Base-by-base conservation (phyloP, 92 coral and sea anemone species). In the Bergia sp. region DNA sequence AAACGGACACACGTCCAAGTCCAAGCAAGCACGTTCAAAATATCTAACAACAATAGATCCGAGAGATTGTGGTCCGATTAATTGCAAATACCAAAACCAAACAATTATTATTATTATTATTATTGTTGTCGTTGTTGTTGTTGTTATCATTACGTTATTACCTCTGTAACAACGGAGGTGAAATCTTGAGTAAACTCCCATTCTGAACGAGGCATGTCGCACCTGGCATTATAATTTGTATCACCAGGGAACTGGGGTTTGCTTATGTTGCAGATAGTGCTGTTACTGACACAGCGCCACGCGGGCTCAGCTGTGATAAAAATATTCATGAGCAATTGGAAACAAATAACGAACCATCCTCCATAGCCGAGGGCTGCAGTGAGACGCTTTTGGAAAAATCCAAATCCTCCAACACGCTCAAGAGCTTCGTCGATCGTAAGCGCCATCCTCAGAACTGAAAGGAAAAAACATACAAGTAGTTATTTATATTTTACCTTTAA, bases 91-190 rank as follows among this genome's bases (percentile, higher is more conserved):
- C 29, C 29, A 29, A 29, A 29, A 29, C 29, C 29, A 29, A 29
- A 29, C 29, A 29, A 29, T 29, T 29, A 29, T 29, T 29, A 29
- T 29, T 29, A 29, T 29, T 29, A 29, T 29, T 29, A 29, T 29
- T 29, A 29, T 29, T 29, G 0, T 29, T 29, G 0, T 29, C 0
- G 29, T 29, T 29, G 29, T 0, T 29, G 29, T 29, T 29, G 29
- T 29, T 29, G 29, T 29, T 29, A 29, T 29, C 29, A 45, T 45
- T 45, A 9, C 8, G 74, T 8, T 18, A 6, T 77, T 75, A 82
- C 91, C 91, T 89, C 91, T 1, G 91, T 89, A 37, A 89, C 91
- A 49, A 76, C 13, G 11, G 91, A 89, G 41, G 91, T 82, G 61
- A 82, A 89, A 13, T 73, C 91, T 6, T 76, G 15, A 37, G 77